Conservation (phyloP, 2,113 vertebrate species). For the Fulmarus glacialis region DNA sequence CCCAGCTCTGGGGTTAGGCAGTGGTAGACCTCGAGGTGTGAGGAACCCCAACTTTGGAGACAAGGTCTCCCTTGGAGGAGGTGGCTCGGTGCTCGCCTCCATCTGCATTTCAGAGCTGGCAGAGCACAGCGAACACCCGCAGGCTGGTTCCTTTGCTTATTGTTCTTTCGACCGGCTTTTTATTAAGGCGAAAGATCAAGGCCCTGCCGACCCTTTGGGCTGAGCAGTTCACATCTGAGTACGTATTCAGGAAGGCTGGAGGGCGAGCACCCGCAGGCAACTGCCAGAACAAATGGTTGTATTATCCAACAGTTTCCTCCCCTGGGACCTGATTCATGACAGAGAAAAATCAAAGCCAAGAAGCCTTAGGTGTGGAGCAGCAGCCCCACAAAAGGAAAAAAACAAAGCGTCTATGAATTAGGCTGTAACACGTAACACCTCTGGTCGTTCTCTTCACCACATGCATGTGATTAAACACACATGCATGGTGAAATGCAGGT, state of each 20-base stretch:
- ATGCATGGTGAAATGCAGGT: neutral
- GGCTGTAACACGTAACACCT: neutral
- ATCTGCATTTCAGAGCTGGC: neutral
- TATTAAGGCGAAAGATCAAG: neutral
- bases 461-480: neutral
- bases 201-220: neutral
- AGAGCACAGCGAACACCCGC: neutral
- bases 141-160: neutral
- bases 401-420: neutral
- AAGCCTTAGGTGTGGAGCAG: neutral
- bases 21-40: fast-evolving
- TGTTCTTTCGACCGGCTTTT: neutral
- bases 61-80: neutral
- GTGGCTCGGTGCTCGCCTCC: neutral
- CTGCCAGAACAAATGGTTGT: slow-evolving; percentile 33
- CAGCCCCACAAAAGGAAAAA: neutral
- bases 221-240: neutral
- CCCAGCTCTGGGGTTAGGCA: neutral
- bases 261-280: neutral
- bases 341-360: neutral
- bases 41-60: neutral
- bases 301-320: slow-evolving; percentile 36
- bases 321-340: neutral
- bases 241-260: neutral
- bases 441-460: neutral